phyloP scores from a whole-genome alignment of 1,140 invertebrate species.

The Delia radicum region DNA sequence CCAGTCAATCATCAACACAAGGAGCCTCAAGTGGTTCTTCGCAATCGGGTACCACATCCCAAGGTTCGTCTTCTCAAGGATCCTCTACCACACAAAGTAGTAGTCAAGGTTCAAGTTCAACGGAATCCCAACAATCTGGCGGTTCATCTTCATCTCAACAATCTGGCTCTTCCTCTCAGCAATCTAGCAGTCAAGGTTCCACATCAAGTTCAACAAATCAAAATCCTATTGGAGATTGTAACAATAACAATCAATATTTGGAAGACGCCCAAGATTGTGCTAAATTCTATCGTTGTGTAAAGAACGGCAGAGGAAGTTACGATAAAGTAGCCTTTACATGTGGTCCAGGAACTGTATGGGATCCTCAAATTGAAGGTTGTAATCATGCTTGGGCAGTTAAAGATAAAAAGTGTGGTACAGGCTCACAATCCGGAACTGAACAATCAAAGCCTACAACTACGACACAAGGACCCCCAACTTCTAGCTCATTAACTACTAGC shows the following conservation, averaged over 20 bases:
- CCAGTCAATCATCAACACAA: conserved; percentile 10
- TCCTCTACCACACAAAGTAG: not conserved
- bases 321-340: conserved; percentile 66
- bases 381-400: conserved; percentile 60
- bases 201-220: conserved; percentile 10
- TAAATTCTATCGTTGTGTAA: conserved; percentile 70
- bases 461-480: conserved; percentile 5
- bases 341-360: conserved; percentile 68
- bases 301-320: conserved; percentile 61
- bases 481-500: conserved; percentile 9
- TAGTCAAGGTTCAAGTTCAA: conserved; percentile 17
- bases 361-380: conserved; percentile 61
- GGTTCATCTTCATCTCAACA: not conserved
- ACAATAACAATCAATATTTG: conserved; percentile 60
- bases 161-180: not conserved
- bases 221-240: conserved; percentile 45
- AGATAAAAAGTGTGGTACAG: conserved; percentile 34
- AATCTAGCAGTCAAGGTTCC: not conserved
- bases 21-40: not conserved
- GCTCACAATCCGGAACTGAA: not conserved
- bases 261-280: conserved; percentile 63
- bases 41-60: too few relatives aligned
- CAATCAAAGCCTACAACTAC: not conserved
- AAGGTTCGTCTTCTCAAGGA: not conserved
- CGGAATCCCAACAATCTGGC: not conserved